Evolutionary conservation across 2,113 vertebrate species (phyloP).

Genomic region (Megalops atlanticus): DNA sequence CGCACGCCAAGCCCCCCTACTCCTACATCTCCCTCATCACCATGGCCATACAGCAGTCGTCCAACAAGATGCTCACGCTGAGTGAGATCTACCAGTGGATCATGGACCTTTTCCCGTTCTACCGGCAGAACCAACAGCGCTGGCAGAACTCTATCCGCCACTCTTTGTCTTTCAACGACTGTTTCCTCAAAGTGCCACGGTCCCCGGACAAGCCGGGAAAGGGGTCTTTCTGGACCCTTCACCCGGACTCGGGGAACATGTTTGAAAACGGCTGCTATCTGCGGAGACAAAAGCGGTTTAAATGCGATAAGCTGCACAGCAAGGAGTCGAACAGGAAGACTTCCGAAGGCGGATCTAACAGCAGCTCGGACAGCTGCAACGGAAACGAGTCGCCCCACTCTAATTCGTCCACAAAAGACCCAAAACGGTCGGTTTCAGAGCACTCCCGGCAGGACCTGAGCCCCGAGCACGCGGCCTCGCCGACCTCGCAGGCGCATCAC

Average conservation of each 20-base stretch:
- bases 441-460: constrained; percentile 59
- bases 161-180: constrained; percentile 88
- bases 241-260: constrained; percentile 87
- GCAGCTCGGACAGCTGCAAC: constrained; percentile 54
- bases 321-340: constrained; percentile 60
- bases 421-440: constrained; percentile 64
- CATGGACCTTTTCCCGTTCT: constrained; percentile 89
- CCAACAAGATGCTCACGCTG: constrained; percentile 83
- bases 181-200: constrained; percentile 85
- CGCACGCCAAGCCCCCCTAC: constrained; percentile 84
- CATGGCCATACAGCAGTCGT: constrained; percentile 85
- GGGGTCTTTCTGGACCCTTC: constrained; percentile 87
- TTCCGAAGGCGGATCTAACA: constrained; percentile 42
- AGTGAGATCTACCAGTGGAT: constrained; percentile 90
- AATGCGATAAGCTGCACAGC: constrained; percentile 74
- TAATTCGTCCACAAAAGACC: constrained; percentile 72
- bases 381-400: constrained; percentile 67
- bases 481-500: constrained; percentile 64
- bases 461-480: constrained; percentile 62
- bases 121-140: constrained; percentile 86
- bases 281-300: constrained; percentile 85
- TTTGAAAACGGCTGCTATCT: constrained; percentile 88
- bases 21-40: constrained; percentile 88
- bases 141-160: constrained; percentile 90
- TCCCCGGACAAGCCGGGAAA: constrained; percentile 85